These are phyloP conservation scores for Lasiurus borealis DNA, from an alignment of 2,113 vertebrate species.

Conservation along the genomic window DNA sequence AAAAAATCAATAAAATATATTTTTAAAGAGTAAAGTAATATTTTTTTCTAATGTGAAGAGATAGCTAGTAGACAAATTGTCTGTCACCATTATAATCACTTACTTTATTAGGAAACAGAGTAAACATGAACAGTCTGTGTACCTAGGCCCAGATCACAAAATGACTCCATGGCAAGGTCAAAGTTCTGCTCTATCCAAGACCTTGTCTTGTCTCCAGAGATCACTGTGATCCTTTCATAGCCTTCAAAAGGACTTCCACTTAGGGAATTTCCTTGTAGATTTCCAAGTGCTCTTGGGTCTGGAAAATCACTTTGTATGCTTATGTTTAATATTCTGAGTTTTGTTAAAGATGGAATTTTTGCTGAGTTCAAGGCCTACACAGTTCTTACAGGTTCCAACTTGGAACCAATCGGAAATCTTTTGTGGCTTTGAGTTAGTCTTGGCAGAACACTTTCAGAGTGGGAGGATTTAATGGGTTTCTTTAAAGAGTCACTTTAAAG, in stretches of 20 bases:
- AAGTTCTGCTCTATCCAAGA: slow-evolving; percentile 36
- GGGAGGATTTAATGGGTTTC: slow-evolving; percentile 72
- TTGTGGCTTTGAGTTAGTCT: slow-evolving; percentile 77
- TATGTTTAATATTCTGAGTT: slow-evolving; percentile 67
- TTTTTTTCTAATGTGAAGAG: slow-evolving; percentile 25
- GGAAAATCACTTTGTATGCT: slow-evolving; percentile 64
- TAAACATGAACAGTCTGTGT: not conserved
- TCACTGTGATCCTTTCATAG: slow-evolving; percentile 50
- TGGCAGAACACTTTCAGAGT: slow-evolving; percentile 73
- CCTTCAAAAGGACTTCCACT: slow-evolving; percentile 36
- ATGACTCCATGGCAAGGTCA: not conserved
- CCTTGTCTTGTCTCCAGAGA: slow-evolving; percentile 61
- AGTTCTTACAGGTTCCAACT: slow-evolving; percentile 68
- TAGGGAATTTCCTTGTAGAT: slow-evolving; percentile 59
- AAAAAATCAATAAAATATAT: not conserved
- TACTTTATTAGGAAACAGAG: slow-evolving; percentile 51
- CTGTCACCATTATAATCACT: not conserved
- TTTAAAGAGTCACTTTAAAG: slow-evolving; percentile 74
- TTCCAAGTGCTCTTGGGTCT: slow-evolving; percentile 57
- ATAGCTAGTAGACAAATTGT: slow-evolving; percentile 2
- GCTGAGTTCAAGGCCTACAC: slow-evolving; percentile 68
- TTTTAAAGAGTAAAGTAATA: not conserved
- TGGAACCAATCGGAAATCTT: slow-evolving; percentile 69
- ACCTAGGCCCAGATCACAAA: not conserved
- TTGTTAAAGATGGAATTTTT: slow-evolving; percentile 65